Base-by-base conservation (phyloP, 1,140 invertebrate species). In the Oryctes rhinoceros region DNA sequence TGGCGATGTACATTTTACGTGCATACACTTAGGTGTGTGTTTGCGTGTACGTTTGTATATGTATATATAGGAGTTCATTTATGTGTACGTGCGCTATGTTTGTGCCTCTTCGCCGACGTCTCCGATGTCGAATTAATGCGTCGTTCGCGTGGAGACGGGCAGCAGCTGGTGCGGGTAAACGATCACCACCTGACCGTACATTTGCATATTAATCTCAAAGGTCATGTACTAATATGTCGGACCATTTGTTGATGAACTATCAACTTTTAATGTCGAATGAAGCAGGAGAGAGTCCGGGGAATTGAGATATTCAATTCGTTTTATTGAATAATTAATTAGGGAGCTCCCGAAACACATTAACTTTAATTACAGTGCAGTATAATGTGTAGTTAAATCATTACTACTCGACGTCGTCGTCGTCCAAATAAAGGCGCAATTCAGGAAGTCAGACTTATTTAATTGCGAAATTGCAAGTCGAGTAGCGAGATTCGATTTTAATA, bases 241-340 rank as follows among this genome's bases (percentile, higher is more conserved):
- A 80, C 79, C 79, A 80, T 80, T 80, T 80, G 79, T 80, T 76
- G 79, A 80, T 80, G 79, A 80, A 80, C 79, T 80, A 80, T 80
- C 79, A 80, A 80, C 79, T 80, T 80, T 80, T 80, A 76, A 75
- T 49, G 65, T 15, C 18, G 65, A 67, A 67, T 5, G 65, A 67
- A 67, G 65, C 65, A 4, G 49, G 65, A 67, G 65, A 67, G 65
- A 67, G 44, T 35, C 79, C 71, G 71, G 79, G 79, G 71, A 62
- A 75, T 80, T 80, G 53, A 76, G 79, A 80, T 78, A 78, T 81
- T 77, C 80, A 82, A 82, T 82, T 82, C 82, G 83, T 86, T 86
- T 85, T 84, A 85, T 85, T 85, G 85, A 86, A 86, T 86, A 86
- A 86, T 86, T 86, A 85, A 85, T 84, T 81, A 82, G 84, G 82